Conservation (phyloP, 2,797 vertebrate species). For the Gallirallus australis region DNA sequence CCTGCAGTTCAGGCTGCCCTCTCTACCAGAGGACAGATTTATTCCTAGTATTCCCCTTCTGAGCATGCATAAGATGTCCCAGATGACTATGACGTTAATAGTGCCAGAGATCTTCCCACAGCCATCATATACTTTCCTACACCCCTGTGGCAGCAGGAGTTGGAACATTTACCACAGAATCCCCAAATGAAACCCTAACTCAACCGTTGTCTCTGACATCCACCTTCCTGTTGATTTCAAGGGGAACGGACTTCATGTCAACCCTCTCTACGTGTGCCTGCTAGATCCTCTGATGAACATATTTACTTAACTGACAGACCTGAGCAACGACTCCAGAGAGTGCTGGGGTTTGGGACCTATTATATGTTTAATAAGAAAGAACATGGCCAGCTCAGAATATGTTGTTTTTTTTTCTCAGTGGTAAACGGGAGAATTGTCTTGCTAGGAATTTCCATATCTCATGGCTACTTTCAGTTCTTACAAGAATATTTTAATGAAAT, state of each 20-base stretch:
- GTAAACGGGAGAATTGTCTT: not conserved
- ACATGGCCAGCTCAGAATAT: not conserved
- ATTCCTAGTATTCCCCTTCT: not conserved
- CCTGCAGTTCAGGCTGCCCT: not conserved
- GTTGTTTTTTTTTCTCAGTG: not conserved
- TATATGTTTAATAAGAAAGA: not conserved
- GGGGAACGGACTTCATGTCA: not conserved
- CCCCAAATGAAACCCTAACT: not conserved
- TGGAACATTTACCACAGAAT: not conserved
- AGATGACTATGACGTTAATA: not conserved
- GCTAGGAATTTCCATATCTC: not conserved
- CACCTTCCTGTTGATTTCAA: slow-evolving; percentile 9
- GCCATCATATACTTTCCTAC: rapidly evolving
- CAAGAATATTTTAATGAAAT: not conserved
- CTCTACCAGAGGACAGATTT: not conserved
- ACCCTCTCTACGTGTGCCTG: not conserved
- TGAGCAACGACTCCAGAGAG: not conserved
- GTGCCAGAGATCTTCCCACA: not conserved
- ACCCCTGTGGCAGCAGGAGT: not conserved
- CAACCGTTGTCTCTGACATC: not conserved
- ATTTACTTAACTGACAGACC: slow-evolving; percentile 34
- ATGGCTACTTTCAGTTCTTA: not conserved
- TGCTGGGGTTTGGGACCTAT: not conserved
- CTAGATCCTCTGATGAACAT: not conserved
- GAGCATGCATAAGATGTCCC: not conserved